A percentile compares a stretch with the other conserved stretches of the same genome.
These are phyloP conservation scores for Polymixis flavicincta DNA, from an alignment of 2,888 invertebrate genomes.

Conservation along the genomic window DNA sequence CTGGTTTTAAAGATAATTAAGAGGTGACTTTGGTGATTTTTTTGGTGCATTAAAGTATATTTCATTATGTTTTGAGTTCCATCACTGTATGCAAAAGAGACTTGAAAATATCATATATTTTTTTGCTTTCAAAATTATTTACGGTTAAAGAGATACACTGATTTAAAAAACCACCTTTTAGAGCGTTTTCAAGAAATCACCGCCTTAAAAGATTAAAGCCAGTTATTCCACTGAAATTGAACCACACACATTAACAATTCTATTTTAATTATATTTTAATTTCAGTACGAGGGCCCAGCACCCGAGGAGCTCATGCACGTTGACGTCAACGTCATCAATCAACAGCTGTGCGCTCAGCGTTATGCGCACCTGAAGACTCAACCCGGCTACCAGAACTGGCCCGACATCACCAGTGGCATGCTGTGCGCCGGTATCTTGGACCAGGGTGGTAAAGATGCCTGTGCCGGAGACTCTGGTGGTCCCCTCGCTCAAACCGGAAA, in stretches of 20 bases:
- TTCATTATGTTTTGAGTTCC: too few species aligned
- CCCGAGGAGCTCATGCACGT: slow-evolving; percentile 59
- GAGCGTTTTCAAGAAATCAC: too few species aligned
- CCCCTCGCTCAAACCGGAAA: slow-evolving; percentile 79
- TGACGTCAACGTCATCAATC: slow-evolving; percentile 71
- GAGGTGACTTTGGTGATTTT: too few species aligned
- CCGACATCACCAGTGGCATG: slow-evolving; percentile 68
- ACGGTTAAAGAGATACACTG: too few species aligned
- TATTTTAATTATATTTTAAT: slow-evolving; percentile 2
- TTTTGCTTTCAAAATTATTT: too few species aligned
- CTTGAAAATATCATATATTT: too few species aligned
- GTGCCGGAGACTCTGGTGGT: slow-evolving; percentile 89
- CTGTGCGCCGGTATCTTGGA: slow-evolving; percentile 75
- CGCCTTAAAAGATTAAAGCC: too few species aligned
- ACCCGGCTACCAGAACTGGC: slow-evolving; percentile 59
- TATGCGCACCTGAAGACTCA: slow-evolving; percentile 67
- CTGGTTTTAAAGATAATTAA: too few species aligned
- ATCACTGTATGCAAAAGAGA: too few species aligned
- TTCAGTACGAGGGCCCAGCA: slow-evolving; percentile 29
- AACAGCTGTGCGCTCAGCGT: slow-evolving; percentile 70
- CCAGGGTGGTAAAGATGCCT: slow-evolving; percentile 77
- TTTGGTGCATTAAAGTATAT: too few species aligned
- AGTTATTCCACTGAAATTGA: not conserved
- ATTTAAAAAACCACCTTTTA: too few species aligned
- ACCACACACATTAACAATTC: not conserved